Base-by-base conservation (phyloP, 2,113 vertebrate species). In the Alouatta palliata region DNA sequence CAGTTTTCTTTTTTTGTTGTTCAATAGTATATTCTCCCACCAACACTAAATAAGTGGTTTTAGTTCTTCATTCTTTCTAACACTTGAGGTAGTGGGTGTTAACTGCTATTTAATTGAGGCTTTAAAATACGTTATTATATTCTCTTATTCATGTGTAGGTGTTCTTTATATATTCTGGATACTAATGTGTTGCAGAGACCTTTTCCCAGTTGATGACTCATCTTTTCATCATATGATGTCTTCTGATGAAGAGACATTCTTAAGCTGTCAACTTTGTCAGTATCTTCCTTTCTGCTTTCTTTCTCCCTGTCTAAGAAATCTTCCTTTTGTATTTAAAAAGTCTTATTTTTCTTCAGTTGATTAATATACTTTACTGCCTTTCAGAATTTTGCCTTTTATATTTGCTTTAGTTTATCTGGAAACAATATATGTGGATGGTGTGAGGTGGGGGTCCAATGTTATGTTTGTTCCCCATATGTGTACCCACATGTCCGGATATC, bases 141-240 rank as follows among this genome's bases (percentile, higher is more conserved):
- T 81, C 84, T 76, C 47, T 82, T 79, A 88, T 58, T 73, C 47
- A 61, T 49, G 21, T 43, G 16, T 95, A 87, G 84, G 32, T 92
- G 49, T 93, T 91, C 58, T 91, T 81, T 82, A 52, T 47, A 14
- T 93, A 86, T 94, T 88, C 45, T 91, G 47, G 73, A 49, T 76
- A 45, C 30, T 66, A 83, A 56, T 68, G 30, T 86, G n/a, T 43
- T 95, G 21, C 27, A 47, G 71, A 77, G 80, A 84, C 43, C 19
- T 89, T 83, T 47, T 94, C 21, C 54, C 17, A 52, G 35, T 79
- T 70, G 61, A 12, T 91, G 70, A 84, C 2, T 93, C 61, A 54
- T 56, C 7, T 79, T 92, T 87, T 88, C n/a, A 89, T 43, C 70
- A 52, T 47, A 80, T 71, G 20, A 7, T 81, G 3, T 47, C 56